Conservation (phyloP, 2,113 vertebrate species). For the Sus scrofa region T2T-Sscrofa CM000814.6:94849001-94849500, state of each 20-base stretch:
- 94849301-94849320: not conserved
- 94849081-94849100: not conserved
- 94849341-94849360: not conserved
- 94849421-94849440: not conserved
- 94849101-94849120: conserved; percentile 44
- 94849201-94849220: no score
- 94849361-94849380: not conserved
- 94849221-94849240: no score
- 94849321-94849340: conserved; percentile 19
- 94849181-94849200: conserved; percentile 45
- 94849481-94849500: conserved; percentile 19
- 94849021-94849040: not conserved
- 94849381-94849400: not conserved
- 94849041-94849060: not conserved
- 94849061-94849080: conserved; percentile 36
- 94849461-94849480: not conserved
- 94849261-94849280: no score
- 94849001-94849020: not conserved
- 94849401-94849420: conserved; percentile 25
- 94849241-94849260: no score
- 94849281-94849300: no score
- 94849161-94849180: not conserved
- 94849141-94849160: conserved; percentile 13
- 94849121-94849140: not conserved
- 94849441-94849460: conserved; percentile 33